Percentiles rank a stretch among this genome's conserved stretches.
Conservation (phyloP, 64 coral and sea anemone genomes). For the Anthopleura sola region DNA sequence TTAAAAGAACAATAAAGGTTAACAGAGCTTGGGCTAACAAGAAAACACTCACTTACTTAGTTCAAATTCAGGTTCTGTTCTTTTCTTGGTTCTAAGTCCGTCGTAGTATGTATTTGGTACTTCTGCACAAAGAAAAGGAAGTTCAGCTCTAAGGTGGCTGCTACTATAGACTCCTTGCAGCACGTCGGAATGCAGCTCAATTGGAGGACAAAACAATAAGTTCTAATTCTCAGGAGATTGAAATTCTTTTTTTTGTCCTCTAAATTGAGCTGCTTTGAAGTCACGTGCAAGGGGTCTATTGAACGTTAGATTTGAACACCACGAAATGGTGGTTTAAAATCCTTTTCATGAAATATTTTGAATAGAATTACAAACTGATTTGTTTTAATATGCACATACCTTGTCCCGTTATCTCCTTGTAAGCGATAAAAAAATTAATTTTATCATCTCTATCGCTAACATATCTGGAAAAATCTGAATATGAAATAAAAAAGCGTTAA, state of each 20-base stretch:
- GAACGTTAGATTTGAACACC: too few species aligned
- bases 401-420: constrained; percentile 39
- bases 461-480: constrained; percentile 52
- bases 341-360: too few species aligned
- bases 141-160: background rate
- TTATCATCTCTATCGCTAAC: constrained; percentile 55
- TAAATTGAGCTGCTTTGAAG: too few species aligned
- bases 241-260: too few species aligned
- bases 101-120: constrained; percentile 17
- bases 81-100: constrained; percentile 14
- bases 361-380: background rate
- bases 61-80: constrained; percentile 10
- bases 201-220: too few species aligned
- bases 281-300: too few species aligned
- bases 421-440: constrained; percentile 39
- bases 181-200: too few species aligned
- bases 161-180: too few species aligned
- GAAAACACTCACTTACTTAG: constrained; percentile 11
- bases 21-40: too few species aligned
- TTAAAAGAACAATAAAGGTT: too few species aligned
- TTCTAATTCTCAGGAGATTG: too few species aligned
- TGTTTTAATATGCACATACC: constrained; percentile 21
- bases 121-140: background rate
- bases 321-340: too few species aligned
- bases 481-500: background rate